Percentiles rank a stretch among this genome's conserved stretches.
Evolutionary conservation across 2,797 vertebrate genomes (phyloP).

Genomic region (Protosalanx chinensis): DNA sequence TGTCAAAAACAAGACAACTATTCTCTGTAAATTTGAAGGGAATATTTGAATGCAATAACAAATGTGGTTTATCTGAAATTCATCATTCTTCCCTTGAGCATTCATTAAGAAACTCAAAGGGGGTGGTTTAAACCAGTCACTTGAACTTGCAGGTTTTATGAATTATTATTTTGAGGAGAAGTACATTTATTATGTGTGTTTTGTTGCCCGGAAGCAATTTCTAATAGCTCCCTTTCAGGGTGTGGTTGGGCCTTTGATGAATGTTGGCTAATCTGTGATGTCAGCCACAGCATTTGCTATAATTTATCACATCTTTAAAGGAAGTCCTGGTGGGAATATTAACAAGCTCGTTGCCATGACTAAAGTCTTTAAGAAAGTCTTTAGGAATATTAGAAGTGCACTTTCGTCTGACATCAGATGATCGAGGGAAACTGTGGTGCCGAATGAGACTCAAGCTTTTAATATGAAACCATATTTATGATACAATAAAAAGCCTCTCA

Average conservation of each 20-base stretch:
- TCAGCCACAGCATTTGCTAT: slow-evolving; percentile 51
- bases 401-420: slow-evolving; percentile 42
- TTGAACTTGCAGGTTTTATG: slow-evolving; percentile 51
- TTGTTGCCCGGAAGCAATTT: slow-evolving; percentile 39
- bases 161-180: slow-evolving; percentile 44
- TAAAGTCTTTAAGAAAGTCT: slow-evolving; percentile 45
- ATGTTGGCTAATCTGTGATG: slow-evolving; percentile 57
- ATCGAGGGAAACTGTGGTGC: slow-evolving; percentile 17
- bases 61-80: slow-evolving; percentile 27
- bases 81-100: slow-evolving; percentile 38
- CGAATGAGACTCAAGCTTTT: slow-evolving; percentile 1
- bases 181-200: slow-evolving; percentile 50
- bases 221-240: slow-evolving; percentile 41
- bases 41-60: slow-evolving; percentile 24
- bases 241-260: slow-evolving; percentile 45
- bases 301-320: slow-evolving; percentile 51
- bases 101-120: slow-evolving; percentile 32
- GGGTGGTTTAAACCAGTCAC: slow-evolving; percentile 34
- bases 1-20: slow-evolving; percentile 15
- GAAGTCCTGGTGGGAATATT: slow-evolving; percentile 52
- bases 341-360: slow-evolving; percentile 39
- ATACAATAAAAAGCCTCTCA: neutral
- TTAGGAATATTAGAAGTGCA: slow-evolving; percentile 47
- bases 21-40: slow-evolving; percentile 20
- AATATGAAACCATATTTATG: neutral